Evolutionary conservation across 37 sponge, comb jelly and placozoan species (phyloP), one percentile per base, ranked within the genome.

Genomic region (Amphimedon queenslandica): DNA sequence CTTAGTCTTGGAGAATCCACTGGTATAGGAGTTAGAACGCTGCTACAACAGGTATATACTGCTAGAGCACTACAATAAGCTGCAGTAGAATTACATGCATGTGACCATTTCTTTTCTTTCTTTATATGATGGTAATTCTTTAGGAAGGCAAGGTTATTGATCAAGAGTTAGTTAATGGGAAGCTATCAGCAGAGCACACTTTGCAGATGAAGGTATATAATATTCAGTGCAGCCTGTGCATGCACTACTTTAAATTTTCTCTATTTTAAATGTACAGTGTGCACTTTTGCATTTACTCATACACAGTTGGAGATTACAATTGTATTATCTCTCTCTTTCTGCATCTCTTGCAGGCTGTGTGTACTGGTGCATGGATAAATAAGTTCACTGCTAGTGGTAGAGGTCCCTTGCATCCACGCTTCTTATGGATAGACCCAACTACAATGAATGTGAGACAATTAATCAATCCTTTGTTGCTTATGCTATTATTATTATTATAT

Each of bases 381-480:
- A 93, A 93, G 80, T 93, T 85, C 74, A 89, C 94, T 30, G 69
- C 79, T 32, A 40, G 78, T 24, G 94, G 94, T n/a, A 76, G 58
- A 37, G 94, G 94, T 24, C 94, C 89, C 24, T 58, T 84, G 3
- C 89, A 88, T 57, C 72, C 72, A 29, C 40, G 93, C 40, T 88
- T 76, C 75, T 88, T 88, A 57, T 80, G 82, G 76, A 70, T 92
- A 25, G 63, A 81, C 37, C 82, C 82, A 1, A 42, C 60, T 37
- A 74, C 57, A 5, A 67, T 34, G 42, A 67, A 37, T 23, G 82
- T 81, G 79, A 64, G 32, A n/a, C n/a, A n/a, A n/a, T n/a, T n/a
- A n/a, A n/a, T n/a, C n/a, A n/a, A n/a, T n/a, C n/a, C n/a, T n/a
- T n/a, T n/a, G n/a, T n/a, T n/a, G n/a, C n/a, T n/a, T n/a, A n/a